Base-by-base conservation (phyloP, 2,797 vertebrate genomes). In the Hipposideros larvatus region DNA sequence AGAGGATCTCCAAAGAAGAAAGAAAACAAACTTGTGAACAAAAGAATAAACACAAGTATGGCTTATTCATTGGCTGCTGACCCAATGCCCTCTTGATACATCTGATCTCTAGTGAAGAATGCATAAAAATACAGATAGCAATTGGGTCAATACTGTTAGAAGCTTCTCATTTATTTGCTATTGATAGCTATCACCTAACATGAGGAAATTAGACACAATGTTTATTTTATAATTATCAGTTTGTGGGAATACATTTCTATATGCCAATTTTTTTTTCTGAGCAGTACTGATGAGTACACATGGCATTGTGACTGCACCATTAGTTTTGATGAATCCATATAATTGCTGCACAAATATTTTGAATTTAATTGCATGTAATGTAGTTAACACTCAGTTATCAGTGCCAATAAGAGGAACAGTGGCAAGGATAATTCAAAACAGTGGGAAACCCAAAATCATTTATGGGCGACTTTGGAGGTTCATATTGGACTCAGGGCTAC, bases 291-390 rank as follows among this genome's bases (percentile, higher is more conserved):
- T 87, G 96, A 95, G 53, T 43, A 75, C 95, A 80, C 87, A 94
- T 0, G 5, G 70, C 96, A 94, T 31, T 51, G 3, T 95, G 94
- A 88, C 96, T 96, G 91, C 87, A 21, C 96, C 95, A 97, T 98
- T 97, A 97, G 93, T 94, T 95, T 95, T 97, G 95, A 97, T 97
- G 97, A 97, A 97, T 94, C 92, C 96, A 87, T 96, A 85, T 97
- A 97, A 98, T 96, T 97, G 92, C 96, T 96, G 94, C 96, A 96
- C 97, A 97, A 97, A 98, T 97, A 98, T 97, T 97, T 97, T 97
- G 96, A 97, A 96, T 97, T 97, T 97, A 98, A 98, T 98, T 97
- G 97, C 94, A 88, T 61, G 95, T 95, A 97, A 97, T 98, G 90
- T 94, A 97, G 91, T 97, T 98, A 97, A 97, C 96, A 95, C 88